Evolutionary conservation across 2,113 vertebrate species (phyloP).

Genomic region (Entosphenus tridentatus): DNA sequence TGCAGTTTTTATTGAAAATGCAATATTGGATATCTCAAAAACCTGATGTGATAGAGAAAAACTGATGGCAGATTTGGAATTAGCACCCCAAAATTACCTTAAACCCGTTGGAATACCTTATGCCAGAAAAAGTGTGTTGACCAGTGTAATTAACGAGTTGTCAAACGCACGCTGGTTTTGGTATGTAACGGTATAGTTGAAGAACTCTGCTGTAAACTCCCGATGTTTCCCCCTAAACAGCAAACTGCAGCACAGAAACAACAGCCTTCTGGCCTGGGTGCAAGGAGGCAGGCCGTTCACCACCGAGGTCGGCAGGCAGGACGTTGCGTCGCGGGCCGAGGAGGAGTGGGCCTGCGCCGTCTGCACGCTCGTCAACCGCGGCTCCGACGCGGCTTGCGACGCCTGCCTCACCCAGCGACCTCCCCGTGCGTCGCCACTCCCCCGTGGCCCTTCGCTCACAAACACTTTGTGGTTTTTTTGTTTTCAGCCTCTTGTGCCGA

Average conservation of each 20-base stretch:
- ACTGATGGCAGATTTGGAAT: too few species aligned
- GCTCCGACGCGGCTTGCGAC: slow-evolving; percentile 34
- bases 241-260: slow-evolving; percentile 33
- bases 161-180: background rate
- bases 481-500: slow-evolving; percentile 17
- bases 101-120: too few species aligned
- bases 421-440: slow-evolving; percentile 24
- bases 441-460: background rate
- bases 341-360: slow-evolving; percentile 49
- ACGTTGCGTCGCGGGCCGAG: slow-evolving; percentile 30
- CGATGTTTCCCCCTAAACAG: slow-evolving; percentile 24
- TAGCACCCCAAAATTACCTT: too few species aligned
- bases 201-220: background rate
- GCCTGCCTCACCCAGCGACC: slow-evolving; percentile 51
- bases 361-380: slow-evolving; percentile 60
- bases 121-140: background rate
- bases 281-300: slow-evolving; percentile 14
- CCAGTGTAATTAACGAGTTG: background rate
- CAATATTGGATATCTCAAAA: too few species aligned
- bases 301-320: slow-evolving; percentile 14
- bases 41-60: too few species aligned
- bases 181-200: background rate
- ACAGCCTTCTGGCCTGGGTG: slow-evolving; percentile 25
- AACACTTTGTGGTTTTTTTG: slow-evolving; percentile 2
- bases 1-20: background rate